A percentile compares a stretch with the other conserved stretches of the same genome.
Conservation (phyloP, 1,140 invertebrate species). For the Anastrepha ludens region DNA sequence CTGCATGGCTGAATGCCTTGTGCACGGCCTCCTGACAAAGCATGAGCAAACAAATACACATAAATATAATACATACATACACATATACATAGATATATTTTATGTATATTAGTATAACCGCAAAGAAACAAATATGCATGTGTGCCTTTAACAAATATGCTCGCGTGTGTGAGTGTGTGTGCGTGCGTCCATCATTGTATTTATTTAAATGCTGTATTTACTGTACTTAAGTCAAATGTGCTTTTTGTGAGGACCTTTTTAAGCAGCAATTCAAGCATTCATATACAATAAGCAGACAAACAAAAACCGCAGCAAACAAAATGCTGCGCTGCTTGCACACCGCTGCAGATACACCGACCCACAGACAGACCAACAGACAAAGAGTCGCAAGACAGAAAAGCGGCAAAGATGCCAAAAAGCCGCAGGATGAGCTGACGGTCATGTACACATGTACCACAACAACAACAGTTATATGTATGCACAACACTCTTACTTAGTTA, state of each 20-base stretch:
- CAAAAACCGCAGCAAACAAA: conserved; percentile 49
- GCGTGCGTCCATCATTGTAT: not conserved
- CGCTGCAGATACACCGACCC: not conserved
- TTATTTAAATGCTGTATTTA: conserved; percentile 38
- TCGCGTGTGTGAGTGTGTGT: not conserved
- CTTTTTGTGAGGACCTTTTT: conserved; percentile 49
- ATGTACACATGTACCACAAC: not conserved
- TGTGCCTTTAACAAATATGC: not conserved
- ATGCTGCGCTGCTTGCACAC: not conserved
- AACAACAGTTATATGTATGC: not conserved
- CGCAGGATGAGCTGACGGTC: not conserved
- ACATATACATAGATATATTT: not conserved
- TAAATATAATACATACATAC: not conserved
- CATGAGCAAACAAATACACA: not conserved
- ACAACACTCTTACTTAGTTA: not conserved
- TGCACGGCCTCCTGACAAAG: conserved; percentile 35
- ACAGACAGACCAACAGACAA: not conserved
- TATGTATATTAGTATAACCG: not conserved
- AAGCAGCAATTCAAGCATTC: conserved; percentile 51
- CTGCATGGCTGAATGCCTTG: conserved; percentile 29
- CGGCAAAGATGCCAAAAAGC: not conserved
- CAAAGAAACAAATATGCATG: not conserved
- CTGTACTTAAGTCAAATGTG: conserved; percentile 37
- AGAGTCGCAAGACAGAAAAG: not conserved
- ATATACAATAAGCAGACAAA: conserved; percentile 24